Conservation (phyloP, 1,140 invertebrate species). For the Drosophila jambulina region DNA sequence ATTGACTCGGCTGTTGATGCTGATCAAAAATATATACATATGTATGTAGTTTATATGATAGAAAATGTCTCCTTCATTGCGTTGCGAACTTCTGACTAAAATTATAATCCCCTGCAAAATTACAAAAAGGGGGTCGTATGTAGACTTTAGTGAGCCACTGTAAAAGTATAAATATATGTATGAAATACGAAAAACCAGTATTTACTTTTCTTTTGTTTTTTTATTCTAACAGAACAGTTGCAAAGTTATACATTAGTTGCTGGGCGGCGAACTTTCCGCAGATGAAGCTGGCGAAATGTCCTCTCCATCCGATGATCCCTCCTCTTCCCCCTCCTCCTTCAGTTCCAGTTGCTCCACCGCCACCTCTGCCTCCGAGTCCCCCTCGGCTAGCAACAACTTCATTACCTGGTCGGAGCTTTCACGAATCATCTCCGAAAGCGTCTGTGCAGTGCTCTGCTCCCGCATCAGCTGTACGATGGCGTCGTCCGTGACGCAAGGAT, state of each 20-base stretch:
- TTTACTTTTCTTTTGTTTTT: too few species aligned
- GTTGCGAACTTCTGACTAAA: too few species aligned
- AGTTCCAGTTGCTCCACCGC: slow-evolving; percentile 11
- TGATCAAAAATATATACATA: too few species aligned
- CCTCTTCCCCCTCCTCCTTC: neutral
- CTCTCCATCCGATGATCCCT: neutral
- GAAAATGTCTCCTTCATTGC: too few species aligned
- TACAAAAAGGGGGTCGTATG: too few species aligned
- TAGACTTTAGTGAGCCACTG: too few species aligned
- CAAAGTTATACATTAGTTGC: neutral
- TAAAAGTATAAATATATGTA: too few species aligned
- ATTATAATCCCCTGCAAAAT: too few species aligned
- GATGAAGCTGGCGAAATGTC: neutral
- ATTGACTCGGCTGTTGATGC: too few species aligned
- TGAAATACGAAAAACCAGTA: too few species aligned
- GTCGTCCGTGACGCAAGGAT: slow-evolving; percentile 43
- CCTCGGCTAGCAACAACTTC: slow-evolving; percentile 35
- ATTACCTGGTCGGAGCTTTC: slow-evolving; percentile 29
- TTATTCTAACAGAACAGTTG: neutral
- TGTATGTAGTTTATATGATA: too few species aligned
- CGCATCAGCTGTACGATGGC: slow-evolving; percentile 41
- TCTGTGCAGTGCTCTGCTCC: neutral
- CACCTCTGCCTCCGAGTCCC: neutral
- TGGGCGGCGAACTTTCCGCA: slow-evolving; percentile 4
- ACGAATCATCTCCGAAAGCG: slow-evolving; percentile 24